Base-by-base conservation (phyloP, 1,140 invertebrate genomes). In the Sycobia sp. region DNA sequence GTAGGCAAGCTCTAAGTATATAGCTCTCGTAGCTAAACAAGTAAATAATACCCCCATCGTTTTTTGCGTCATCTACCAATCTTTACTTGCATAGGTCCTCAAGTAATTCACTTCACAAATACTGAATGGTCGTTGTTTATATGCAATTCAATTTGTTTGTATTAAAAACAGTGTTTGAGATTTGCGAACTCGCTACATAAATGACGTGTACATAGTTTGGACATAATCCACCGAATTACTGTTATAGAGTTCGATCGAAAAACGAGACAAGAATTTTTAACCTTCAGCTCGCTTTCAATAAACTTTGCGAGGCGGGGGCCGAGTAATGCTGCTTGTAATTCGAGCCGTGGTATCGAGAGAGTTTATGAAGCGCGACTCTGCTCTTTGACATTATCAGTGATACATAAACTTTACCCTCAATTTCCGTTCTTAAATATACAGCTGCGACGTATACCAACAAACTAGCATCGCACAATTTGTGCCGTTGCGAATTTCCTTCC, bases 211-310 rank as follows among this genome's bases (percentile, higher is more conserved):
- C 23, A 1, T 11, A 38, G 36, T 13, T 72, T 29, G 2, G 62
- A 61, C 38, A 20, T 54, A 3, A 78, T 69, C 73, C 76, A 77
- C 9, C n/a, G n/a, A n/a, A n/a, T n/a, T n/a, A n/a, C n/a, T n/a
- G n/a, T n/a, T n/a, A n/a, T n/a, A n/a, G n/a, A 78, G 9, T 55
- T 38, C 1, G 36, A 41, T 38, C 36, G 43, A 41, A 55, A 36
- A 20, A 11, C n/a, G 1, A 4, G 4, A 3, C 8, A 7, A 5
- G 10, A 10, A 25, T 34, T 51, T 36, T 51, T 14, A 1, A 34
- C 18, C 10, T 36, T 20, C 2, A 34, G n/a, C 22, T 51, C 27
- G 7, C 18, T 13, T 10, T 34, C n/a, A 3, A 32, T 36, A 2
- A 18, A 34, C 20, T 34, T 20, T 2, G 49, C 29, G 4, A 51